These are phyloP conservation scores for Anastatus disparis DNA, from an alignment of 1,140 invertebrate genomes.

Conservation along the genomic window DNA sequence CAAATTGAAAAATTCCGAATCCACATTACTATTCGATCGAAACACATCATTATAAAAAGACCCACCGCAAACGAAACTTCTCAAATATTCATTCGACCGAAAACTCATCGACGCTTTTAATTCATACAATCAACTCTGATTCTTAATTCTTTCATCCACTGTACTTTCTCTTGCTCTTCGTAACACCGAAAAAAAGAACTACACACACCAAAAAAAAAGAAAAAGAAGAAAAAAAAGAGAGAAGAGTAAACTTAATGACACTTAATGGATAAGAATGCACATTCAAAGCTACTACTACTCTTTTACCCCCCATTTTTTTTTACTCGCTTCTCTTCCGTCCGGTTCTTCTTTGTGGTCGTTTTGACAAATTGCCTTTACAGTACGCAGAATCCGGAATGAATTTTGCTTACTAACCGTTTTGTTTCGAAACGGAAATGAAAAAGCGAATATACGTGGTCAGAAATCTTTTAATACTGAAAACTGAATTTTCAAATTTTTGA, in stretches of 20 bases:
- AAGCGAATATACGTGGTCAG: no score
- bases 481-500: no score
- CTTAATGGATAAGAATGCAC: conserved; percentile 2
- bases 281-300: background rate
- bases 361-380: conserved; percentile 26
- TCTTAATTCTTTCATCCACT: background rate
- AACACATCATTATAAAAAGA: no score
- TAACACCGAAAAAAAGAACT: no score
- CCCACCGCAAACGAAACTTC: no score
- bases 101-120: conserved; percentile 22
- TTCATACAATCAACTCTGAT: conserved; percentile 5
- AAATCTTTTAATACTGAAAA: no score
- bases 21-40: no score
- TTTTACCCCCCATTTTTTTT: background rate
- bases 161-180: background rate
- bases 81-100: no score
- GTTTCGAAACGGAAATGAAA: no score
- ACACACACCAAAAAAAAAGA: no score
- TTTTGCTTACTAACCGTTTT: no score
- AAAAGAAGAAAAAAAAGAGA: background rate
- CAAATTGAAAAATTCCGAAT: no score
- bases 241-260: conserved; percentile 14
- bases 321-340: background rate
- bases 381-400: conserved; percentile 24
- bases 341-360: background rate